These are phyloP conservation scores for Sycophaga agraensis DNA, from an alignment of 1,140 invertebrate genomes.

Conservation along the genomic window DNA sequence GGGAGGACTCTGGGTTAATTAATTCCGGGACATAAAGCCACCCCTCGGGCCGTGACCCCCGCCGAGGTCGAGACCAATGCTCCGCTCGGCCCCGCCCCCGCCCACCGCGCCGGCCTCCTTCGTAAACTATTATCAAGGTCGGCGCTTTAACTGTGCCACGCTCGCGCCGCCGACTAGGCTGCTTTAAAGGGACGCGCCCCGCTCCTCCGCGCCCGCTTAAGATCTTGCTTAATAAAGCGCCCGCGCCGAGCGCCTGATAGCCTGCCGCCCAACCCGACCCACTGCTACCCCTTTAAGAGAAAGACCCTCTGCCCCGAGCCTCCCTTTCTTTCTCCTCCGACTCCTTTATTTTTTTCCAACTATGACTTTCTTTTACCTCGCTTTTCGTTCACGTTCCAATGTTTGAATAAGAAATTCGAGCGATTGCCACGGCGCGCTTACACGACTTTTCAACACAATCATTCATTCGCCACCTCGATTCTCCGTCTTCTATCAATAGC, in stretches of 20 bases:
- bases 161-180: conserved; percentile 21
- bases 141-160: conserved; percentile 51
- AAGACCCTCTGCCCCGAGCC: too few species aligned
- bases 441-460: too few species aligned
- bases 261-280: too few species aligned
- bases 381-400: conserved; percentile 19
- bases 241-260: neutral
- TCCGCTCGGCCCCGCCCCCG: conserved; percentile 31
- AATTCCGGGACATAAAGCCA: conserved; percentile 53
- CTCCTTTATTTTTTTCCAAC: neutral
- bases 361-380: neutral
- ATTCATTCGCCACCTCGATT: too few species aligned
- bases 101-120: conserved; percentile 37
- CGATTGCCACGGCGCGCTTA: too few species aligned
- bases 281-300: conserved; percentile 4
- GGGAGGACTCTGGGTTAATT: conserved; percentile 52
- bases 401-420: too few species aligned
- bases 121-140: conserved; percentile 57
- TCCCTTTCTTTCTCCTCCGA: neutral
- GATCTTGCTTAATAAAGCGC: conserved; percentile 37
- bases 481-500: too few species aligned
- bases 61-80: conserved; percentile 5
- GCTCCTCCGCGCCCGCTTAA: conserved; percentile 23
- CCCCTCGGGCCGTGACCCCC: conserved; percentile 29
- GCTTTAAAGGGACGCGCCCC: conserved; percentile 44